Percentiles rank a stretch among this genome's conserved stretches.
phyloP scores from a whole-genome alignment of 2,113 vertebrate genomes.

The Pseudonaja textilis region DNA sequence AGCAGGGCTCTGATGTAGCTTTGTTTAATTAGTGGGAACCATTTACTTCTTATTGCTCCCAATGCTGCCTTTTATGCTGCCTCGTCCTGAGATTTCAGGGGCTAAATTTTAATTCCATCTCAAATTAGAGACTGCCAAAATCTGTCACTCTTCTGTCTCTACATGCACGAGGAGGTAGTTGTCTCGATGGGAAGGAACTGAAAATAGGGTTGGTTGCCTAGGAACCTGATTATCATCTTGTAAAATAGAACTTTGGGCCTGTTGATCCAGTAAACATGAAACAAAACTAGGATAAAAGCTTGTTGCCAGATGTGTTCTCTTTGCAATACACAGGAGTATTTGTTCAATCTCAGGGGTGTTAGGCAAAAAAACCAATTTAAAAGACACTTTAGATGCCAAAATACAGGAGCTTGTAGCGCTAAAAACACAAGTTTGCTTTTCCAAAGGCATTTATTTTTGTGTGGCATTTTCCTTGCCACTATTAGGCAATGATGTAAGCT shows the following conservation, averaged over 20 bases:
- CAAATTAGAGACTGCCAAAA: conserved; percentile 58
- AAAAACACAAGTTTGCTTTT: background rate
- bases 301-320: background rate
- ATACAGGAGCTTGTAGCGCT: background rate
- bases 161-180: conserved; percentile 54
- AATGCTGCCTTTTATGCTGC: background rate
- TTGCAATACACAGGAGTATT: background rate
- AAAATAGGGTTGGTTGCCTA: conserved; percentile 65
- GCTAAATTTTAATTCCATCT: conserved; percentile 50
- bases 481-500: background rate
- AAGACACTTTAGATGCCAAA: background rate
- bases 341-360: accelerated
- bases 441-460: too few relatives aligned
- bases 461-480: background rate
- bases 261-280: conserved; percentile 37
- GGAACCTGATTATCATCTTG: conserved; percentile 64
- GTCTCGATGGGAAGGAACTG: conserved; percentile 57
- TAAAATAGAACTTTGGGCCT: conserved; percentile 55
- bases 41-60: conserved; percentile 25
- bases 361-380: background rate
- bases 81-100: conserved; percentile 35
- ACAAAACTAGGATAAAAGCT: conserved; percentile 14
- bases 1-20: background rate
- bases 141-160: conserved; percentile 53
- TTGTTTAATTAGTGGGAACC: conserved; percentile 30